phyloP scores from a whole-genome alignment of 2,888 invertebrate species.

The Pycnomerus fuliginosus region DNA sequence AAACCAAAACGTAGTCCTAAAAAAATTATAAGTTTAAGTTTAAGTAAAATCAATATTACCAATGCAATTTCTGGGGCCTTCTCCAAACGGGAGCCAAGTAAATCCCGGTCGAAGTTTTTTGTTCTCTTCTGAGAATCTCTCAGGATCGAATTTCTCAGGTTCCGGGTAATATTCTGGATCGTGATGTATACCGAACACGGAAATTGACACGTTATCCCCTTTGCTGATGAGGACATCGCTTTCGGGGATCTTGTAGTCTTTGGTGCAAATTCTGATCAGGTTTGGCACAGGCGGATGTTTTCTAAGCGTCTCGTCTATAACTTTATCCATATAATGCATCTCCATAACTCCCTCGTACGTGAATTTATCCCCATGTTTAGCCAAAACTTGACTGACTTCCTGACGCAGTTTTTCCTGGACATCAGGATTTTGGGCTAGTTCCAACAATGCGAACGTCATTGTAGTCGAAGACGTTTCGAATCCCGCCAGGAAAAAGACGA shows the following conservation, averaged over 20 bases:
- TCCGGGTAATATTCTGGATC: slow-evolving; percentile 52
- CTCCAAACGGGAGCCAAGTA: slow-evolving; percentile 60
- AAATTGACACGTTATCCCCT: slow-evolving; percentile 31
- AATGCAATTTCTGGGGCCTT: slow-evolving; percentile 60
- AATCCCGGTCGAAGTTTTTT: slow-evolving; percentile 56
- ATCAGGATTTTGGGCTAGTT: slow-evolving; percentile 48
- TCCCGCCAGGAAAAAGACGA: slow-evolving; percentile 55
- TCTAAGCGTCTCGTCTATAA: slow-evolving; percentile 47
- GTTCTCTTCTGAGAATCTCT: slow-evolving; percentile 59
- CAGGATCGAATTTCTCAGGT: slow-evolving; percentile 63
- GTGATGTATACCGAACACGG: slow-evolving; percentile 36
- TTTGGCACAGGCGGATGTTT: slow-evolving; percentile 40
- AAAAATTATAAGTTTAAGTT: slow-evolving; percentile 21
- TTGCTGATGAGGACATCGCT: slow-evolving; percentile 33
- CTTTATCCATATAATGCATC: slow-evolving; percentile 54
- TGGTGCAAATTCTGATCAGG: slow-evolving; percentile 31
- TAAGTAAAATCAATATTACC: slow-evolving; percentile 53
- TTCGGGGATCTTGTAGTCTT: slow-evolving; percentile 37
- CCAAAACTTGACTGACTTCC: slow-evolving; percentile 44
- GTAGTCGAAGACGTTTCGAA: slow-evolving; percentile 55
- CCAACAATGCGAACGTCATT: slow-evolving; percentile 48
- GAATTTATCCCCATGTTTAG: slow-evolving; percentile 41
- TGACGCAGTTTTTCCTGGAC: slow-evolving; percentile 51
- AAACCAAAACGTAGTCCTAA: slow-evolving; percentile 40
- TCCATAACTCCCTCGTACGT: slow-evolving; percentile 50